A percentile compares a stretch with the other conserved stretches of the same genome.
phyloP scores from a whole-genome alignment of 1,140 invertebrate species.

The Zaprionus africanus region DNA sequence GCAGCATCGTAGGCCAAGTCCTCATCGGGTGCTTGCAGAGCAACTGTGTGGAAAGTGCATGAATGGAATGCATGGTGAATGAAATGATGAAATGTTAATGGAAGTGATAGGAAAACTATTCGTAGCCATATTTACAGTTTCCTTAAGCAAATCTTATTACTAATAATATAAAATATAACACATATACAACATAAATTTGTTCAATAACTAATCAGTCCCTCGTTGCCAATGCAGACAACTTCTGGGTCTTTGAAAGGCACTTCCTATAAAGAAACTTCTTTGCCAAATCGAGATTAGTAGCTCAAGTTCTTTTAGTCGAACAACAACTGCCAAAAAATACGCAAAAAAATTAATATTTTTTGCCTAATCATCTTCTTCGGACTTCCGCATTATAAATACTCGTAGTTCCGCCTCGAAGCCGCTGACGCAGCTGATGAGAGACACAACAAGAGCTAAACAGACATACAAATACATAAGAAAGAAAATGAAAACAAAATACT shows the following conservation, averaged over 20 bases:
- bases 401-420: constrained; percentile 66
- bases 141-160: not conserved
- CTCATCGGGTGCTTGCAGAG: constrained; percentile 58
- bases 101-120: not conserved
- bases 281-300: constrained; percentile 64
- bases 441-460: not conserved
- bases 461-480: constrained; percentile 8
- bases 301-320: constrained; percentile 52
- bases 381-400: constrained; percentile 72
- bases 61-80: not conserved
- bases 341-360: constrained; percentile 24
- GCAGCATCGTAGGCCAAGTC: constrained; percentile 80
- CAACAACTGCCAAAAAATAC: constrained; percentile 46
- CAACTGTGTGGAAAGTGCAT: constrained; percentile 43
- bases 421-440: constrained; percentile 57
- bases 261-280: constrained; percentile 17
- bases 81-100: not conserved
- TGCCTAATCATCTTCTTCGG: constrained; percentile 54
- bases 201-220: not conserved
- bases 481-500: constrained; percentile 16
- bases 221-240: not conserved
- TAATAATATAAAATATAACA: too few relatives aligned
- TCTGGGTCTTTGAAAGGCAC: not conserved
- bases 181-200: not conserved
- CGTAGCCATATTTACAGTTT: not conserved